Percentiles rank a stretch among this genome's conserved stretches.
phyloP scores from a whole-genome alignment of 2,888 invertebrate genomes.

The Agrochola lychnidis region DNA sequence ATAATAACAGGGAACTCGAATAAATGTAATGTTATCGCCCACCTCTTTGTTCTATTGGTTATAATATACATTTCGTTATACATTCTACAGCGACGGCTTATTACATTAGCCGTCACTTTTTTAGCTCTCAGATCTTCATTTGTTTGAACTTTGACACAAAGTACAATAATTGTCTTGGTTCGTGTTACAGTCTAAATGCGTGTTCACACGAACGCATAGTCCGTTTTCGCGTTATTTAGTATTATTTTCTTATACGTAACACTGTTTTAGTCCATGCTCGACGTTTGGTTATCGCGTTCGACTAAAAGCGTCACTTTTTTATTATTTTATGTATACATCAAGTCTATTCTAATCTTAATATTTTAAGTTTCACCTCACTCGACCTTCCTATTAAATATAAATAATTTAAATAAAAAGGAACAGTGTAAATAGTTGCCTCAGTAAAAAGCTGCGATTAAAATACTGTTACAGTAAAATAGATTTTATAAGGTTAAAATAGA shows the following conservation, averaged over 20 bases:
- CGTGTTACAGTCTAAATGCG: constrained; percentile 45
- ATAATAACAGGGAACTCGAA: constrained; percentile 32
- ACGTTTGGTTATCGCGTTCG: constrained; percentile 19
- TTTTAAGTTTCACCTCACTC: constrained; percentile 61
- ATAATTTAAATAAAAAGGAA: constrained; percentile 66
- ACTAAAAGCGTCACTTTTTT: constrained; percentile 41
- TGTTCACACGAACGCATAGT: constrained; percentile 30
- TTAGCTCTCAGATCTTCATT: constrained; percentile 60
- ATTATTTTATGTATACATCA: constrained; percentile 37
- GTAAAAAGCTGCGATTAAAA: constrained; percentile 69
- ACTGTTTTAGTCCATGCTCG: constrained; percentile 46
- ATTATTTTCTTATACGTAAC: constrained; percentile 23
- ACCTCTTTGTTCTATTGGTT: constrained; percentile 53
- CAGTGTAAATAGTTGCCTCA: constrained; percentile 64
- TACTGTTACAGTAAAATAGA: constrained; percentile 71
- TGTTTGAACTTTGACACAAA: constrained; percentile 62
- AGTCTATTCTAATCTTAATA: constrained; percentile 52
- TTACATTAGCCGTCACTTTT: constrained; percentile 28
- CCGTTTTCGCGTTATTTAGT: constrained; percentile 24
- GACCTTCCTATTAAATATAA: constrained; percentile 70
- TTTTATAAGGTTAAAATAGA: constrained; percentile 68
- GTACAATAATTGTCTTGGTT: constrained; percentile 49
- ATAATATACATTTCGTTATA: constrained; percentile 62
- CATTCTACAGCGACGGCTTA: constrained; percentile 23
- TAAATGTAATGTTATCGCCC: constrained; percentile 53